Conservation (phyloP, 2,113 vertebrate genomes). For the Brachypodius melanocephalos region DNA sequence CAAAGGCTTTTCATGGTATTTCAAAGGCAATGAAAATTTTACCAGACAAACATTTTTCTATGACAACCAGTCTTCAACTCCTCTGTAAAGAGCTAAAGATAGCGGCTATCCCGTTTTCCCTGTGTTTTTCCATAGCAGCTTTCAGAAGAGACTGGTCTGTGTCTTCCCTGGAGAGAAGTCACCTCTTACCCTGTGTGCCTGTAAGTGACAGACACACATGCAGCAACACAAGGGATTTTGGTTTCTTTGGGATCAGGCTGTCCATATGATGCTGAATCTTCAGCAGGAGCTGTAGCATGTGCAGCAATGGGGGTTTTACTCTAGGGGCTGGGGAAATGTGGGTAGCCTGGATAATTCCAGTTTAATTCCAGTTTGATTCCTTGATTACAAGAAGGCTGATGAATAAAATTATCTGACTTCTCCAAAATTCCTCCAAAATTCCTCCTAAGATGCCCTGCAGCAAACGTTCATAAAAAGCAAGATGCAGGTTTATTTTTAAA, state of each 20-base stretch:
- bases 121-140: background rate
- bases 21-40: background rate
- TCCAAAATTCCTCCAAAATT: background rate
- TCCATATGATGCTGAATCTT: background rate
- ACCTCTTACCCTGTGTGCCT: background rate
- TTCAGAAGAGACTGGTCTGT: background rate
- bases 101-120: background rate
- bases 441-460: background rate
- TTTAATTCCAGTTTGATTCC: background rate
- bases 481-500: background rate
- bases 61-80: background rate
- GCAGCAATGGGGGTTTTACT: background rate
- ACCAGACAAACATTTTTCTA: background rate
- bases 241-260: background rate
- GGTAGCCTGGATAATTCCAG: background rate
- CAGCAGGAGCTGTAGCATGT: background rate
- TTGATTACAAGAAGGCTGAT: background rate
- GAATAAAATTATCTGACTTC: background rate
- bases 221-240: background rate
- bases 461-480: background rate
- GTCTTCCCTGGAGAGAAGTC: background rate
- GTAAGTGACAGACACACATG: background rate
- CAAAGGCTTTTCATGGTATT: background rate
- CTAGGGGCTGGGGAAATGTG: background rate
- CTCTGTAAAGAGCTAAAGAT: background rate